phyloP scores from a whole-genome alignment of 2,797 vertebrate genomes.

The Echeneis naucrates region DNA sequence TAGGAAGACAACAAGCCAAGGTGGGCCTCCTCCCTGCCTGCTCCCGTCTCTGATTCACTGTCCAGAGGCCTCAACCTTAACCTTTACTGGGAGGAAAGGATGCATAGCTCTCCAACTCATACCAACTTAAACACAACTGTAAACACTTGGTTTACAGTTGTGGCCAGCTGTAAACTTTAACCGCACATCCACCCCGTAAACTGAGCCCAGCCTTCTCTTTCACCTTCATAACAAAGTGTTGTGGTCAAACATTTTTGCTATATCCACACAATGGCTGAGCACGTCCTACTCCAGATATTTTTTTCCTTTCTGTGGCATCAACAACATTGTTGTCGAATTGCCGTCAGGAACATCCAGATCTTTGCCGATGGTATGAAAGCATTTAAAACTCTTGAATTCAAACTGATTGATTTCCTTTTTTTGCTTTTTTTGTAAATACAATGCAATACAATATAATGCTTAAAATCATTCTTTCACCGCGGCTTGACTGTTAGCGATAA shows the following conservation, averaged over 20 bases:
- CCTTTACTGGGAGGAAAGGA: neutral
- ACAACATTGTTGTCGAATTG: neutral
- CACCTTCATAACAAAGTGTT: neutral
- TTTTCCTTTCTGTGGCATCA: neutral
- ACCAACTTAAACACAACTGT: slow-evolving; percentile 4
- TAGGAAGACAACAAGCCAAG: slow-evolving; percentile 67
- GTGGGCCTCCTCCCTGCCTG: slow-evolving; percentile 59
- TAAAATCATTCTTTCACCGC: neutral
- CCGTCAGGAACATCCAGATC: neutral
- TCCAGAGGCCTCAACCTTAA: slow-evolving; percentile 25
- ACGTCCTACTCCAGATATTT: neutral
- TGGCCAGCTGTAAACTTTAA: neutral
- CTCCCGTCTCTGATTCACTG: slow-evolving; percentile 36
- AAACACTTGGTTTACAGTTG: neutral
- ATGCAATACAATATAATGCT: too few species aligned
- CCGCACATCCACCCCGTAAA: neutral
- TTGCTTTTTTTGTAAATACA: too few species aligned
- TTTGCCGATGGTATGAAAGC: neutral
- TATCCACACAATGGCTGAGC: slow-evolving; percentile 1
- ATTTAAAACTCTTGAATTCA: neutral
- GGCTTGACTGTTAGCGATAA: neutral
- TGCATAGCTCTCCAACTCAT: slow-evolving; percentile 15
- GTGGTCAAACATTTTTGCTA: neutral
- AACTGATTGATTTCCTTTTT: slow-evolving; percentile 1
- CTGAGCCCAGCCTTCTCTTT: neutral